Base-by-base conservation (phyloP, 2,797 vertebrate genomes). In the Pteropus rufus region DNA sequence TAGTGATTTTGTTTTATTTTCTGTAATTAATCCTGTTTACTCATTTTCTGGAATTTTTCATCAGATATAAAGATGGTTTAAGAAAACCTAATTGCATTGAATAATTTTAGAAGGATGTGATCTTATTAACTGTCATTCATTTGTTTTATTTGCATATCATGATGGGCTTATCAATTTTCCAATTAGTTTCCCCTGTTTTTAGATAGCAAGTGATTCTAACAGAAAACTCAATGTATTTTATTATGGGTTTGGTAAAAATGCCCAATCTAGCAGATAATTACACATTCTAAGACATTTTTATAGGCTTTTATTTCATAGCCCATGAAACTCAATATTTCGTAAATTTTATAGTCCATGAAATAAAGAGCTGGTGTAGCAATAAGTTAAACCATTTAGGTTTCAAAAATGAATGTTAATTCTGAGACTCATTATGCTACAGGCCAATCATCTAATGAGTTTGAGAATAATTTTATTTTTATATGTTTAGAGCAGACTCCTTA, bases 321-420 rank as follows among this genome's bases (percentile, higher is more conserved):
- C 97, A 97, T 98, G 98, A 98, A 98, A 95, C 93, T 98, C 97
- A 98, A 97, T 98, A 98, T 98, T 98, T 98, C 49, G 83, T 95
- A 96, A 96, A 97, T 95, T 98, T 98, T 98, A 98, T 98, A 98
- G 98, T 96, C 98, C 98, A 97, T 98, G 98, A 98, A 98, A 98
- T 98, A 98, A 98, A 98, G 91, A 97, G 64, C 88, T 96, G 95
- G 93, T 97, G 73, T 98, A 95, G 97, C 97, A 97, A 96, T 97
- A 97, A 89, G 3, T 98, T 98, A 98, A 98, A 91, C 67, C 83
- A 96, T 93, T 97, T 97, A 97, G 64, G 83, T 31, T 46, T 96
- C 94, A 96, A 98, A 97, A 97, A 93, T 95, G 97, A 98, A 97
- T 98, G 92, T 97, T 98, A 98, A 98, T 98, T 98, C 96, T 94